These are phyloP conservation scores for Drosophila bunnanda DNA, from an alignment of 2,888 invertebrate genomes.

Conservation along the genomic window DNA sequence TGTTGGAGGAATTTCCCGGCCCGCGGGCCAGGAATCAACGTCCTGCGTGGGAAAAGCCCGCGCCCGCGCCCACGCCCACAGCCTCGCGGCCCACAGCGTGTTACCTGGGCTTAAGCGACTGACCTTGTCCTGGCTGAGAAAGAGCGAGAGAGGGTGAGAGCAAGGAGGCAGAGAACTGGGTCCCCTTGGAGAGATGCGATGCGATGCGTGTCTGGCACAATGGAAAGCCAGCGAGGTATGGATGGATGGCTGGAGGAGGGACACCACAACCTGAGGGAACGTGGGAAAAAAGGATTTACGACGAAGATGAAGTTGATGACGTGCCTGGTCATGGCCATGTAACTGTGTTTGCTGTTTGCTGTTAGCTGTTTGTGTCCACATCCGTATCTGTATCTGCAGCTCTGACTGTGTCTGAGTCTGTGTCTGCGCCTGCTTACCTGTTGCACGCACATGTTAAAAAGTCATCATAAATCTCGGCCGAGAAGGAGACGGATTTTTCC, in stretches of 20 bases:
- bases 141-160: background rate
- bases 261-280: conserved; percentile 53
- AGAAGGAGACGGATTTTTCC: conserved; percentile 22
- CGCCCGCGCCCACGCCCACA: conserved; percentile 44
- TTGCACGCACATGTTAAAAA: conserved; percentile 74
- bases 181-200: conserved; percentile 18
- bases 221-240: conserved; percentile 33
- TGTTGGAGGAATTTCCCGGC: conserved; percentile 72
- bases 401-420: conserved; percentile 21
- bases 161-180: conserved; percentile 1
- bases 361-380: conserved; percentile 5
- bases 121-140: conserved; percentile 28
- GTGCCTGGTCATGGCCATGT: conserved; percentile 65
- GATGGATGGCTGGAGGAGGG: conserved; percentile 10
- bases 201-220: conserved; percentile 49
- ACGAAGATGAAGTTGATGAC: conserved; percentile 53
- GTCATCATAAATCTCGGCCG: conserved; percentile 75
- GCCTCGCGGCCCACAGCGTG: conserved; percentile 18
- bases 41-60: conserved; percentile 46
- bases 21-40: conserved; percentile 41
- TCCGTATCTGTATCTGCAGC: conserved; percentile 15
- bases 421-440: conserved; percentile 59
- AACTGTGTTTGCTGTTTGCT: conserved; percentile 15
- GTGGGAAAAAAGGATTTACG: conserved; percentile 80
- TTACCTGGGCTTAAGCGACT: conserved; percentile 39